Base-by-base conservation (phyloP, 2,888 invertebrate genomes). In the Drosophila austrosaltans region DNA sequence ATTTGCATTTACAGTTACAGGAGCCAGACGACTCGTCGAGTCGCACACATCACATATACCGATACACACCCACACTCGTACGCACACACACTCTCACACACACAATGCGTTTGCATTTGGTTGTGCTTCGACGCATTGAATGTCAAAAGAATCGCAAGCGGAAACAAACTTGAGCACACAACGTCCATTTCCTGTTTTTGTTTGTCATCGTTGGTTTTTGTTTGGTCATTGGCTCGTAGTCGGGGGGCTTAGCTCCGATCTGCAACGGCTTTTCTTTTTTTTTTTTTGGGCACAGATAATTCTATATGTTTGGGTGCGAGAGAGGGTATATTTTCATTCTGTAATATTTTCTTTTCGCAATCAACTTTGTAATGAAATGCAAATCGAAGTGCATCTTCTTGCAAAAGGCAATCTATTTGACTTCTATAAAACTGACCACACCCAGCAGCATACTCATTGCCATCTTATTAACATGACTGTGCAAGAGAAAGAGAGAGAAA, bases 181-280 rank as follows among this genome's bases (percentile, higher is more conserved):
- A 87, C 68, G 82, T 82, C 80, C 86, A 87, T 80, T 83, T 86
- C 87, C 86, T 87, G 87, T 85, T 85, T 83, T 82, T 83, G 85
- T 87, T 85, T 83, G 87, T 76, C 48, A 48, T 72, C 68, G 61
- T 59, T 63, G 75, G 77, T 71, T 28, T 36, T 63, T 71, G 63
- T 53, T 67, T 65, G 64, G 53, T 53, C 73, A 69, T 74, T 69
- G 74, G 77, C 74, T 25, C 25, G 25, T 48, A 22, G 44, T 10
- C 22, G 10, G 36, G 36, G 10, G 25, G 48, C 87, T 84, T 79
- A 84, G 85, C 82, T 85, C 2, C 84, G 77, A 86, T 87, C 84
- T 86, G 81, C 82, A 77, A 71, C 72, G 82, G 79, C 74, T 86
- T 30, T 30, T 86, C 77, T 78, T 78, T 64, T 36, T 36, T 36